phyloP scores from a whole-genome alignment of 2,888 invertebrate genomes.

The Aphodius sticticus region DNA sequence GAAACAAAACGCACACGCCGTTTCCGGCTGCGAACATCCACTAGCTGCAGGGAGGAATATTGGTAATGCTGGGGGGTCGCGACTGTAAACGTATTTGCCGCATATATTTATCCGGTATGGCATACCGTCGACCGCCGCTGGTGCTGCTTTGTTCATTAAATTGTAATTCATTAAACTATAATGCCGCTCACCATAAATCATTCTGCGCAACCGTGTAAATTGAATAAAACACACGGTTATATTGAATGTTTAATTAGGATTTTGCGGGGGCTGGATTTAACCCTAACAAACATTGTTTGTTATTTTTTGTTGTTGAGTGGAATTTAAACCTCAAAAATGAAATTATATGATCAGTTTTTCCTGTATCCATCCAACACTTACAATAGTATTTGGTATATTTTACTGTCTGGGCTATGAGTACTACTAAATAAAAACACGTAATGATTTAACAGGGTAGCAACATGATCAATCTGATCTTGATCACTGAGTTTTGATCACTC shows the following conservation, averaged over 20 bases:
- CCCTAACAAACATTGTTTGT: neutral
- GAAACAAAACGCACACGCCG: neutral
- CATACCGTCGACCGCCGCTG: neutral
- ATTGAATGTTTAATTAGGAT: neutral
- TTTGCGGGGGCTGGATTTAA: neutral
- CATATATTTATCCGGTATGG: constrained; percentile 10
- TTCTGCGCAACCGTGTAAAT: constrained; percentile 9
- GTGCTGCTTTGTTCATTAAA: constrained; percentile 27
- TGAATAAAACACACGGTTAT: constrained; percentile 15
- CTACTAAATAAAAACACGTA: no score
- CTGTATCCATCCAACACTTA: no score
- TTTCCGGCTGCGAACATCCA: neutral
- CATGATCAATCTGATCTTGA: no score
- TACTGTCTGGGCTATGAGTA: no score
- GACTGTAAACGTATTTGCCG: constrained; percentile 8
- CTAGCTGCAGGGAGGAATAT: neutral
- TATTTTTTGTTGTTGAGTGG: neutral
- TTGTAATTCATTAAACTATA: constrained; percentile 28
- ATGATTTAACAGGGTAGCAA: no score
- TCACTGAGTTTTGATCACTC: no score
- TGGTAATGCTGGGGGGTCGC: neutral
- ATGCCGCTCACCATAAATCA: constrained; percentile 10
- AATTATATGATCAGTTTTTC: no score
- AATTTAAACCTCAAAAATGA: neutral
- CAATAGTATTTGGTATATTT: no score